Conservation (phyloP, 2,888 invertebrate genomes). For the Drosophila pegasa region DNA sequence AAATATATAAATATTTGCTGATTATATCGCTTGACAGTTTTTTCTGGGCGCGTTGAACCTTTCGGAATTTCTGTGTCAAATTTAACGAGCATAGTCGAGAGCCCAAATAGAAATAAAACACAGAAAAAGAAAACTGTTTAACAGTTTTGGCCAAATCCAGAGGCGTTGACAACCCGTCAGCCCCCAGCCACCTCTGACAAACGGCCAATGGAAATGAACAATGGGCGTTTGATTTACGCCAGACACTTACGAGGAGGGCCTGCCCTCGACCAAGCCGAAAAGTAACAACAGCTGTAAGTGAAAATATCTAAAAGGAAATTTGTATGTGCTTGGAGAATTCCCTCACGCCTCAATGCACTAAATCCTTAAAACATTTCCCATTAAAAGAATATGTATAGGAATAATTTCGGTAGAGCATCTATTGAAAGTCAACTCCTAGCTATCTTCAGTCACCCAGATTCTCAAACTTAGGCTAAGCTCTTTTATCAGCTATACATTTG, state of each 20-base stretch:
- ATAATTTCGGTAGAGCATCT: too few species aligned
- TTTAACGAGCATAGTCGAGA: constrained; percentile 53
- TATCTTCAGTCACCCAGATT: neutral
- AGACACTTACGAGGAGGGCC: constrained; percentile 40
- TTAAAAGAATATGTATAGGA: too few species aligned
- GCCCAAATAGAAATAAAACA: constrained; percentile 2
- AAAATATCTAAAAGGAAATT: constrained; percentile 13
- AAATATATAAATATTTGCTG: constrained; percentile 53
- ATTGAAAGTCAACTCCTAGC: neutral
- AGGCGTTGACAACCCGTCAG: constrained; percentile 46
- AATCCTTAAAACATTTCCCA: constrained; percentile 43
- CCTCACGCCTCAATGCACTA: constrained; percentile 35
- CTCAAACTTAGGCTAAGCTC: too few species aligned
- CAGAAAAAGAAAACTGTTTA: neutral
- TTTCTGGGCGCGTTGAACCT: constrained; percentile 65
- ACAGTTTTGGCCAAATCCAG: constrained; percentile 25
- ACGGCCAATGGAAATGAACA: constrained; percentile 25
- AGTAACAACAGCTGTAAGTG: neutral
- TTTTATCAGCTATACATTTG: too few species aligned
- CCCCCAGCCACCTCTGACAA: constrained; percentile 39
- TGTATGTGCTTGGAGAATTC: constrained; percentile 29
- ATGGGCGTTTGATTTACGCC: constrained; percentile 54
- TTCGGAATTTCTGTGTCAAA: constrained; percentile 59
- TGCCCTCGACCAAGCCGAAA: constrained; percentile 4
- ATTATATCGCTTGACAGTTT: constrained; percentile 44